Evolutionary conservation across 2,888 invertebrate genomes (phyloP).

Genomic region (Mythimna albipuncta): DNA sequence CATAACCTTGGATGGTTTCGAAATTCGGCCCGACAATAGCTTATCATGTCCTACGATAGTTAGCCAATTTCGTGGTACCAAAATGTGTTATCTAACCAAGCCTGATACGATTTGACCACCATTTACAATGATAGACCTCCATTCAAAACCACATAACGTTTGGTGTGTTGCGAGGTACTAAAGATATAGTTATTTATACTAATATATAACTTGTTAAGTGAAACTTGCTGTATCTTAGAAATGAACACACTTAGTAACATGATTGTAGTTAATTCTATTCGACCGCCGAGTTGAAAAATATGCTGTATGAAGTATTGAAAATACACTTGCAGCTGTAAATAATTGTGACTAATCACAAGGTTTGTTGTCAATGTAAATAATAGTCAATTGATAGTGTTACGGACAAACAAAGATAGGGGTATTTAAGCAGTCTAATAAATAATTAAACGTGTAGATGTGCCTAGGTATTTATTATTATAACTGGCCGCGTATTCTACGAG

Average conservation of each 20-base stretch:
- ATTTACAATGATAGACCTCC: constrained; percentile 1
- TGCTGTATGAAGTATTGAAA: constrained; percentile 50
- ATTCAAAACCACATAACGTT: constrained; percentile 19
- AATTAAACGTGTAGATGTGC: constrained; percentile 74
- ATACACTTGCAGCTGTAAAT: constrained; percentile 71
- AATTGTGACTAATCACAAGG: constrained; percentile 70
- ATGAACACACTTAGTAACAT: constrained; percentile 28
- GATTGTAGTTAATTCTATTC: constrained; percentile 17
- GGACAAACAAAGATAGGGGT: constrained; percentile 79
- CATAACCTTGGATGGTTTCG: constrained; percentile 13
- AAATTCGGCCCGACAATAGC: constrained; percentile 13
- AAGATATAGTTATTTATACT: constrained; percentile 1
- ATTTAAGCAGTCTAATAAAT: constrained; percentile 68
- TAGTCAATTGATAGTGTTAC: constrained; percentile 83
- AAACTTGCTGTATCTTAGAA: constrained; percentile 20
- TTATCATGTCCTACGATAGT: constrained; percentile 7
- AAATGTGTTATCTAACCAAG: constrained; percentile 10
- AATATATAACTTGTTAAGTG: background rate
- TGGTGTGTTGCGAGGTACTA: background rate
- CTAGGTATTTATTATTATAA: constrained; percentile 76
- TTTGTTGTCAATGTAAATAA: constrained; percentile 81
- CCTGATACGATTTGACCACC: background rate
- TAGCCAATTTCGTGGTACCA: constrained; percentile 12
- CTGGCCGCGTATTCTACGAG: constrained; percentile 78
- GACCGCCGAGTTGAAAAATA: constrained; percentile 2